phyloP scores from a whole-genome alignment of 2,797 vertebrate species.

The Cephalopachus bancanus region DNA sequence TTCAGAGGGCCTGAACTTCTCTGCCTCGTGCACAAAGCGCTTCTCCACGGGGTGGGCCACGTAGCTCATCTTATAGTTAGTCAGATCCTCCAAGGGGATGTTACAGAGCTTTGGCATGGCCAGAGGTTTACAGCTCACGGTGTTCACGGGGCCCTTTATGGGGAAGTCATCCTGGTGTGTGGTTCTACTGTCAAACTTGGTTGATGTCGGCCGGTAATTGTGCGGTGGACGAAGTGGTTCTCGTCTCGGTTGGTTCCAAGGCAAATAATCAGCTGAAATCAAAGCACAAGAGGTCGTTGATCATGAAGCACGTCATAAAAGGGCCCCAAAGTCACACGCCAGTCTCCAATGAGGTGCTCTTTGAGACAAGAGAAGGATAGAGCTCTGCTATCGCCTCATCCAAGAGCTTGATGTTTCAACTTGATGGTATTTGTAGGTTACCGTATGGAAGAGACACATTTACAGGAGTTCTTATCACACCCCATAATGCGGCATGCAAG shows the following conservation, averaged over 20 bases:
- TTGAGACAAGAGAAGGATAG: background rate
- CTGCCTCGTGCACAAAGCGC: constrained; percentile 55
- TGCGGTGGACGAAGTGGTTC: constrained; percentile 71
- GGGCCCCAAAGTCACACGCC: background rate
- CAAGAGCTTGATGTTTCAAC: background rate
- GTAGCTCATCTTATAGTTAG: constrained; percentile 84
- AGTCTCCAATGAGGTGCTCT: background rate
- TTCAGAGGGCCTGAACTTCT: constrained; percentile 81
- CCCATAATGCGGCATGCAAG: background rate
- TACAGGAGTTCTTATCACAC: background rate
- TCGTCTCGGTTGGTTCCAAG: constrained; percentile 83
- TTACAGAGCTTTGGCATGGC: constrained; percentile 56
- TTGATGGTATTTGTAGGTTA: background rate
- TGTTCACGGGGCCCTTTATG: constrained; percentile 72
- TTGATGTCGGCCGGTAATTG: constrained; percentile 67
- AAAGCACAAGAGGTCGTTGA: constrained; percentile 62
- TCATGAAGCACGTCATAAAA: background rate
- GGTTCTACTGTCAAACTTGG: constrained; percentile 83
- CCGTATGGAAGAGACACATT: background rate
- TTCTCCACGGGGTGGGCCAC: constrained; percentile 79
- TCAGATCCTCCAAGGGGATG: constrained; percentile 80
- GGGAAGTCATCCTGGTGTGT: constrained; percentile 82
- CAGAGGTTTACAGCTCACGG: constrained; percentile 82
- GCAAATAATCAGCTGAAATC: constrained; percentile 87
- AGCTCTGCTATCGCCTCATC: background rate